These are phyloP conservation scores for Selenia dentaria DNA, from an alignment of 2,888 invertebrate genomes.

Conservation along the genomic window DNA sequence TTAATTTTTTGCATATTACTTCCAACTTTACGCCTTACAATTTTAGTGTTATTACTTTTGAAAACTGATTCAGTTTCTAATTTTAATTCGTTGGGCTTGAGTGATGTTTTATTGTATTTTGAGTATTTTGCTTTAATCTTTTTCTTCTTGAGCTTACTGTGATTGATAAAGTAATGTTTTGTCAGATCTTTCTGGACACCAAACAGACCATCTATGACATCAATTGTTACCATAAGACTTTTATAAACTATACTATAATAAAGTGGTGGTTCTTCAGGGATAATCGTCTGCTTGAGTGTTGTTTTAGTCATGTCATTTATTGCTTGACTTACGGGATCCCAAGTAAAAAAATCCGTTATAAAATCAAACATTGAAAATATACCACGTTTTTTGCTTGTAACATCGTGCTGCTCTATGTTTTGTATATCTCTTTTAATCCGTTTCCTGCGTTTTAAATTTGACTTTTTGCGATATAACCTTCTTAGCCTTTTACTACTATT, in stretches of 20 bases:
- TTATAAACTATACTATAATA: conserved; percentile 64
- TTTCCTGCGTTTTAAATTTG: conserved; percentile 43
- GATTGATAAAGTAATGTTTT: conserved; percentile 39
- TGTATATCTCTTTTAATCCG: conserved; percentile 39
- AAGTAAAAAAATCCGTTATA: conserved; percentile 40
- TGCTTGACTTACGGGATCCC: conserved; percentile 44
- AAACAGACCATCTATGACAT: conserved; percentile 62
- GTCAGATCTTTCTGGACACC: conserved; percentile 53
- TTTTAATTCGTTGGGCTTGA: not conserved
- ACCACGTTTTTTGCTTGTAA: conserved; percentile 39
- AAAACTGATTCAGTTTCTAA: not conserved
- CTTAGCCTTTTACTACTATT: no score
- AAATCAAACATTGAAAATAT: conserved; percentile 46
- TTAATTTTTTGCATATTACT: not conserved
- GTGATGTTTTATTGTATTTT: conserved; percentile 1
- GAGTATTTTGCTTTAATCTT: conserved; percentile 25
- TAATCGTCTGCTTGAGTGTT: conserved; percentile 43
- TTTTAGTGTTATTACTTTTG: not conserved
- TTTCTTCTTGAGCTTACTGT: conserved; percentile 34
- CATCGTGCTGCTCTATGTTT: not conserved
- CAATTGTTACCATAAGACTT: conserved; percentile 59
- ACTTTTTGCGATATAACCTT: conserved; percentile 42
- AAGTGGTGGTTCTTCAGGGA: conserved; percentile 40
- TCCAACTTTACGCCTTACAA: not conserved
- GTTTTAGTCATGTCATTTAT: conserved; percentile 52